Percentiles rank a stretch among this genome's conserved stretches.
Evolutionary conservation across 2,113 vertebrate species (phyloP).

Genomic region (Tonatia bakeri): DNA sequence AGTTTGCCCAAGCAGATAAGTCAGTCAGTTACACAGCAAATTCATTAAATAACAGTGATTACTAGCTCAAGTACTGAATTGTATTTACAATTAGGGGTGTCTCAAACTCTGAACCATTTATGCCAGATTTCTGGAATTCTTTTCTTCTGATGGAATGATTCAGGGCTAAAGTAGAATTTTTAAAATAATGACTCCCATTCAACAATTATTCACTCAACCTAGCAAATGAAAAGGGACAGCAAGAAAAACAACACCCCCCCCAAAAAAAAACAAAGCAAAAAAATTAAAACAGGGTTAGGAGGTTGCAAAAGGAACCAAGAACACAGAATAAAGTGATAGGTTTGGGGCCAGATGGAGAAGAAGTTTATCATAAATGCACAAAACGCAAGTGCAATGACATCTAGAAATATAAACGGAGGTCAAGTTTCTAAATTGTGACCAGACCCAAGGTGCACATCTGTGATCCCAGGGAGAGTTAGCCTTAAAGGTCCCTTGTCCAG

Average conservation of each 20-base stretch:
- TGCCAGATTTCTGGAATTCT: conserved; percentile 41
- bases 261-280: not conserved
- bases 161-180: not conserved
- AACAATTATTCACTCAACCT: not conserved
- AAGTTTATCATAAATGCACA: not conserved
- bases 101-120: not conserved
- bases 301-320: not conserved
- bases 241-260: too few relatives aligned
- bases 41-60: not conserved
- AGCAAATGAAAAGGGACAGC: not conserved
- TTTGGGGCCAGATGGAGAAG: not conserved
- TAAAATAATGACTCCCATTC: conserved; percentile 38
- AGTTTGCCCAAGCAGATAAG: not conserved
- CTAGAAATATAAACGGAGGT: not conserved
- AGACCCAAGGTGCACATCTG: not conserved
- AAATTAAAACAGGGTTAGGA: not conserved
- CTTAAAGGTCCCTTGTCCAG: not conserved
- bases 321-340: not conserved
- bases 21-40: not conserved
- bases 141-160: conserved; percentile 43
- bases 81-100: not conserved
- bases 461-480: not conserved
- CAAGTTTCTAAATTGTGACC: not conserved
- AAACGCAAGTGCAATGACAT: not conserved
- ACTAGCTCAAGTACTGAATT: not conserved